Evolutionary conservation across 1,140 invertebrate species (phyloP), one percentile per base, ranked within the genome.

Genomic region (Ylistrum balloti): DNA sequence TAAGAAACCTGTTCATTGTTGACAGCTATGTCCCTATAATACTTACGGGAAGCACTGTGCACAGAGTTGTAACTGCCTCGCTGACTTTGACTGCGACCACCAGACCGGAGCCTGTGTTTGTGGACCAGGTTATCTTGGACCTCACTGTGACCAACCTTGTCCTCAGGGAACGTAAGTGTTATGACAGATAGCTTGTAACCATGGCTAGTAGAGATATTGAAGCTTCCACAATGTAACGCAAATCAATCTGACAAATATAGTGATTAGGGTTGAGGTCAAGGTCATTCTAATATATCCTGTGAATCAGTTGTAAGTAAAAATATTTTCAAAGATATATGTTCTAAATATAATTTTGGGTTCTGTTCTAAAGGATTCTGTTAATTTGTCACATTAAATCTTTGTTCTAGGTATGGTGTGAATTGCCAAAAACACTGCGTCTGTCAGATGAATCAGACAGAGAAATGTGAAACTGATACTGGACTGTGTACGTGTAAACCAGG

Each of bases 41-140:
- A 92, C 38, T 17, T 94, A 89, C 35, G 93, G 93, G 10, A 28
- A 91, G n/a, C 35, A 85, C 2, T 95, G 93, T 90, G 15, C 13
- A 2, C 35, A 93, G 56, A 86, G 38, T 13, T 95, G 89, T 88
- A 38, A 86, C 0, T 90, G 89, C 85, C 32, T 34, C 0, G 48
- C 45, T 5, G 88, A 94, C 34, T 95, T 93, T 34, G 91, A 87
- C 15, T 97, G 97, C 93, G 94, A 97, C 90, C 88, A 93, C 9
- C 91, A 94, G 11, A 97, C 97, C n/a, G 98, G 98, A 35, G 96
- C 96, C 90, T 99, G 99, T 95, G 97, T 97, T 90, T 99, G 99
- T 96, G 97, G 97, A 22, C 96, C 98, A 74, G 99, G 99, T 87
- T 98, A 98, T 97, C 97, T 97, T 92, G 98, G 98, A 95, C 86